phyloP scores from a whole-genome alignment of 2,797 vertebrate genomes.

The Darevskia mixta region DNA sequence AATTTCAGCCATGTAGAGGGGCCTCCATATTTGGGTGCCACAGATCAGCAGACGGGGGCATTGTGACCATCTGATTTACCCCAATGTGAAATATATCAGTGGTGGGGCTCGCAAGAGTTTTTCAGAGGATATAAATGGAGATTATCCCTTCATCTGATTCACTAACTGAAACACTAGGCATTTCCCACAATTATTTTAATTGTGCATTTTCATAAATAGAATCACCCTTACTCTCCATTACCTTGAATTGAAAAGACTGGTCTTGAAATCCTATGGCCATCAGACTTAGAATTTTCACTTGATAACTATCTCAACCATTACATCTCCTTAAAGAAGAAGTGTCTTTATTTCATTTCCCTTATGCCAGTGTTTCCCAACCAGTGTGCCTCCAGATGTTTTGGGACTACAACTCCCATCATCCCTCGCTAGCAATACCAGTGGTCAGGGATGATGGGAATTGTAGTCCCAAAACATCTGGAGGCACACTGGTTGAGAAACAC shows the following conservation, averaged over 20 bases:
- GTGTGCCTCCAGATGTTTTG: too few species aligned
- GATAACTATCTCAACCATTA: neutral
- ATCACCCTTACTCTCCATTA: neutral
- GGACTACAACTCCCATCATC: too few species aligned
- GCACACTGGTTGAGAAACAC: too few species aligned
- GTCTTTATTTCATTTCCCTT: neutral
- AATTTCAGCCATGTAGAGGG: constrained; percentile 62
- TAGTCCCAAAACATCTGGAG: too few species aligned
- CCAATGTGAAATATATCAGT: constrained; percentile 24
- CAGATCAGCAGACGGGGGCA: constrained; percentile 11
- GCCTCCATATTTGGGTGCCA: constrained; percentile 26
- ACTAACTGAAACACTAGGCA: neutral
- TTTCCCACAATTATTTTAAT: neutral
- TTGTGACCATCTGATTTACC: constrained; percentile 1
- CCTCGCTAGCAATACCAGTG: too few species aligned
- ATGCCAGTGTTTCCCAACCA: too few species aligned
- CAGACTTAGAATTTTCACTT: neutral
- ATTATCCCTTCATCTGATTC: neutral
- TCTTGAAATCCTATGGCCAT: neutral
- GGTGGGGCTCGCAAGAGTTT: neutral
- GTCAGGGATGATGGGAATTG: too few species aligned
- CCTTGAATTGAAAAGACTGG: neutral
- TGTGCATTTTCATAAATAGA: neutral
- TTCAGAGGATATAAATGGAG: constrained; percentile 28
- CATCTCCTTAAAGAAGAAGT: neutral